Conservation (phyloP, 2,797 vertebrate genomes). For the Macropus fuliginosus region DNA sequence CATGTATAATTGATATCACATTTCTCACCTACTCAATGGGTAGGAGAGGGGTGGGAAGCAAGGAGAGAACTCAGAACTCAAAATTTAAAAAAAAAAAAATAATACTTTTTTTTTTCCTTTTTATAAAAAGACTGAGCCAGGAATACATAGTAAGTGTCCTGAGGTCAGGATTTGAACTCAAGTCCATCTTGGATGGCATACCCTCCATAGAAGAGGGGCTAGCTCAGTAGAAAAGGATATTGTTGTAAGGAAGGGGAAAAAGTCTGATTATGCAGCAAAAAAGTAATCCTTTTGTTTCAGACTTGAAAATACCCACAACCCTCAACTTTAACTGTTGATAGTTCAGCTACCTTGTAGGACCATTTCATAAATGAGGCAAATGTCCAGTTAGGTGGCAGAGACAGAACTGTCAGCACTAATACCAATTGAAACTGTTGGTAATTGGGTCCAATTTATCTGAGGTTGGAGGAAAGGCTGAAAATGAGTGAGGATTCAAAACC, state of each 20-base stretch:
- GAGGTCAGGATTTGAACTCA: neutral
- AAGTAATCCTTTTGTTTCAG: neutral
- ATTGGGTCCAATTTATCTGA: neutral
- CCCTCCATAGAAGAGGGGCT: neutral
- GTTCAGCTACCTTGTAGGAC: neutral
- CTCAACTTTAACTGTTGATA: neutral
- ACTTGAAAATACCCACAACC: neutral
- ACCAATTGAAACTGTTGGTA: neutral
- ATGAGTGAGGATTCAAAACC: neutral
- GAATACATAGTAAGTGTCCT: neutral
- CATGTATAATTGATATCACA: neutral
- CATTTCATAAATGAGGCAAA: slow-evolving; percentile 15
- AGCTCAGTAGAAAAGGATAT: neutral
- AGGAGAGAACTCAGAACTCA: neutral
- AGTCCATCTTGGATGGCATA: neutral
- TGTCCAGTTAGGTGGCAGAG: neutral
- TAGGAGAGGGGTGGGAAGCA: neutral
- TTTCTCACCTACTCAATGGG: neutral
- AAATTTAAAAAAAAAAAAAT: neutral
- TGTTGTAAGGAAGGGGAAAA: neutral
- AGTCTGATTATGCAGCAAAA: neutral
- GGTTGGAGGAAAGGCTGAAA: neutral
- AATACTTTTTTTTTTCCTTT: neutral
- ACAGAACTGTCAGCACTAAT: slow-evolving; percentile 2
- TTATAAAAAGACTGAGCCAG: neutral